Percentiles rank a stretch among this genome's conserved stretches.
These are phyloP conservation scores for Platycnemis pennipes DNA, from an alignment of 2,888 invertebrate species.

Conservation along the genomic window DNA sequence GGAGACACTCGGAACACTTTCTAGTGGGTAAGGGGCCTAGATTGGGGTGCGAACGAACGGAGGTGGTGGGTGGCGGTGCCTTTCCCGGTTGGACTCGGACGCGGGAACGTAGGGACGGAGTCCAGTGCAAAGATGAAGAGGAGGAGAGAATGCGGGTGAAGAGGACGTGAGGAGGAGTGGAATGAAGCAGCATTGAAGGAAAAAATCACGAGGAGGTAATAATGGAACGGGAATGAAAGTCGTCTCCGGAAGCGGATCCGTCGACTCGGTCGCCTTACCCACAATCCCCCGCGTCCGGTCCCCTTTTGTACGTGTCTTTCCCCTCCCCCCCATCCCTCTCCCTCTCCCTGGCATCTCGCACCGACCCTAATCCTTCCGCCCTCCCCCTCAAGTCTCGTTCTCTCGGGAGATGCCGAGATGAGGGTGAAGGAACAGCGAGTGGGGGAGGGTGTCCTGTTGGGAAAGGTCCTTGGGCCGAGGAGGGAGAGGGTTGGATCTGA, in stretches of 20 bases:
- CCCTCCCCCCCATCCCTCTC: not conserved
- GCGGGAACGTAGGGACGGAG: not conserved
- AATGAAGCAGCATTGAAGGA: not conserved
- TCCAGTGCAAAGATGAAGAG: not conserved
- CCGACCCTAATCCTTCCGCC: not conserved
- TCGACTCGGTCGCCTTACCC: not conserved
- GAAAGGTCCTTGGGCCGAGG: not conserved
- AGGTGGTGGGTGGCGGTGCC: not conserved
- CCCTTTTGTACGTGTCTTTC: constrained; percentile 4
- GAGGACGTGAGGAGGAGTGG: not conserved
- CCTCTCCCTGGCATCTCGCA: not conserved
- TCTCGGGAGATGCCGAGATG: not conserved
- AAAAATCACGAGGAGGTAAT: not conserved
- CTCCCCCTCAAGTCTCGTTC: not conserved
- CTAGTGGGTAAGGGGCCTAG: not conserved
- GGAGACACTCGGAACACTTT: not conserved
- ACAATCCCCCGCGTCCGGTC: constrained; percentile 1
- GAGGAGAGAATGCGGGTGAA: not conserved
- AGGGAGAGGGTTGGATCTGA: not conserved
- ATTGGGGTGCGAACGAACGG: not conserved
- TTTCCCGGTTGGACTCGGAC: no score
- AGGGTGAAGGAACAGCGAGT: not conserved
- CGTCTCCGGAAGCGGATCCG: constrained; percentile 22
- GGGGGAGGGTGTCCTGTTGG: not conserved
- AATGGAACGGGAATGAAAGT: constrained; percentile 13